Evolutionary conservation across 2,797 vertebrate species (phyloP), one percentile per base, ranked within the genome.

Genomic region (Esox masquinongy): DNA sequence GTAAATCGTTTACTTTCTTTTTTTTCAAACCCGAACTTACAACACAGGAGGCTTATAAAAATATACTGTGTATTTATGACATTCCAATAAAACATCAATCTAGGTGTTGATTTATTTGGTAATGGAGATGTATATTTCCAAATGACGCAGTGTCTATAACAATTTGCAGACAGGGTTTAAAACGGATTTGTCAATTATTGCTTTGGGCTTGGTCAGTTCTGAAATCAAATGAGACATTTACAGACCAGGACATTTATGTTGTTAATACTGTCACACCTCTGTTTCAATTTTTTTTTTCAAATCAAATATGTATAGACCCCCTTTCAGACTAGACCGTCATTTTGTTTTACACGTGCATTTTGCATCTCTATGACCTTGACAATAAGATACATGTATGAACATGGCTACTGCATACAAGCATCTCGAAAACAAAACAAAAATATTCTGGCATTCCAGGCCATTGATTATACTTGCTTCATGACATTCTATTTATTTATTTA

Each of bases 131-230:
- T 47, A 3, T n/a, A 56, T 69, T 6, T 74, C 2, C 26, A 56
- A 0, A 78, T 87, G 83, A 87, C 78, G 82, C 79, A 82, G 78
- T 82, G 70, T 77, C 29, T 76, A 67, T 24, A 24, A 68, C 9
- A 75, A 63, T 73, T 31, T 22, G 47, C 22, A 34, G 12, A 49
- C 47, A 66, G 39, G 50, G 39, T 76, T 86, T 70, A 61, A 74
- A 77, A 76, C 29, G 67, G 0, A 53, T 50, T 74, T 85, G 82
- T 75, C n/a, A 75, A 83, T 73, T 34, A 61, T 51, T 3, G n/a
- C 72, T 67, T 3, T 53, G 77, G 77, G 68, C 73, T 87, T 68
- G 68, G 1, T 81, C 49, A 53, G 75, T 50, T 79, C 78, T 81
- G n/a, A 56, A 16, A 19, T 29, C 71, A 70, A 68, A 75, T 75